Evolutionary conservation across 1,140 invertebrate species (phyloP).

Genomic region (Leucophenga varia): DNA sequence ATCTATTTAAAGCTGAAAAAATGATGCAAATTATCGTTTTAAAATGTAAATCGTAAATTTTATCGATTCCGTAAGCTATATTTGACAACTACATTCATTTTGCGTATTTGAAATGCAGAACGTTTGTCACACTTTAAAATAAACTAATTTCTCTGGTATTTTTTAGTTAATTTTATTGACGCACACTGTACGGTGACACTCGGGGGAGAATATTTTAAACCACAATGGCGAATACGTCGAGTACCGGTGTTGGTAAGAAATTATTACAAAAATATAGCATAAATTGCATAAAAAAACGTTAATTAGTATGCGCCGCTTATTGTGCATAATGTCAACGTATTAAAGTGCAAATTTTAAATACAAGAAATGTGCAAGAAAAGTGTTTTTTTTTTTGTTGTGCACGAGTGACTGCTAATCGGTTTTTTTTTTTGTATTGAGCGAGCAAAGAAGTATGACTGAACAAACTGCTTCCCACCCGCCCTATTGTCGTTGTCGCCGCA

Average conservation of each 20-base stretch:
- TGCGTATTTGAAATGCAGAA: no score
- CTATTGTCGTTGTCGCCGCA: conserved; percentile 21
- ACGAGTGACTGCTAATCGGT: conserved; percentile 24
- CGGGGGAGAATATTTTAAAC: conserved; percentile 5
- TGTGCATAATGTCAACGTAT: conserved; percentile 9
- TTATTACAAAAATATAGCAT: conserved; percentile 8
- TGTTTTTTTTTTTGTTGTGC: conserved; percentile 21
- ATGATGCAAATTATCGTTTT: no score
- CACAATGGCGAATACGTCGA: conserved; percentile 56
- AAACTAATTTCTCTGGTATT: no score
- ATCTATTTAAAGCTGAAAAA: no score
- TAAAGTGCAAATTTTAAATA: conserved; percentile 10
- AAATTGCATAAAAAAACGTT: conserved; percentile 17
- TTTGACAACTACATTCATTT: no score
- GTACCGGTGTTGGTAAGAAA: conserved; percentile 57
- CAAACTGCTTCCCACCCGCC: background rate
- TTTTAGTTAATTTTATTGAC: no score
- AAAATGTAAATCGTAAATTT: no score
- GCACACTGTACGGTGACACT: no score
- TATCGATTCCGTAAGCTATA: no score
- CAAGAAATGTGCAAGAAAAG: conserved; percentile 13
- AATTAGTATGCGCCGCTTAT: conserved; percentile 4
- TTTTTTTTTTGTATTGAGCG: conserved; percentile 24
- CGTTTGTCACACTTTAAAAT: no score
- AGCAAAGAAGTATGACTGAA: conserved; percentile 17